These are phyloP conservation scores for Diachasma alloeum DNA, from an alignment of 1,140 invertebrate species.

Conservation along the genomic window DNA sequence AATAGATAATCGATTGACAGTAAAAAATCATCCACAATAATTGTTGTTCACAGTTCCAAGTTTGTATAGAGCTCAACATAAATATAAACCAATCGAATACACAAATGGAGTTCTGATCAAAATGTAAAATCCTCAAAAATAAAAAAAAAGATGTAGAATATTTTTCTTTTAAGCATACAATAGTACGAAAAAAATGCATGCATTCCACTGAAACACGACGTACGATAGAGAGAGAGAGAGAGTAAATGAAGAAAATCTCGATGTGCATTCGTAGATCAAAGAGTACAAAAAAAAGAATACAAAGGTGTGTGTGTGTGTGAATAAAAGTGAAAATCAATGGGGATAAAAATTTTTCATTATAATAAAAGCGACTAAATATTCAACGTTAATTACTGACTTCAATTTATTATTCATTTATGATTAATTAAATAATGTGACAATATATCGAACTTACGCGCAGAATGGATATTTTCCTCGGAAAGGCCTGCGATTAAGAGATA, in stretches of 20 bases:
- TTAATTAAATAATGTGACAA: conserved; percentile 16
- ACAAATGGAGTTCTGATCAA: too few relatives aligned
- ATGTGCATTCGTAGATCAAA: neutral
- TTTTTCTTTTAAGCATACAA: neutral
- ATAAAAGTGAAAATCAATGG: neutral
- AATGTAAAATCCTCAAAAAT: conserved; percentile 23
- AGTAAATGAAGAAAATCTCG: neutral
- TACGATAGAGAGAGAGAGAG: neutral
- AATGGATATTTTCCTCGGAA: conserved; percentile 63
- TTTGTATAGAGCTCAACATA: too few relatives aligned
- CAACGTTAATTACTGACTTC: neutral
- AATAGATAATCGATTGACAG: too few relatives aligned
- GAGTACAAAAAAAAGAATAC: neutral
- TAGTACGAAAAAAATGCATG: neutral
- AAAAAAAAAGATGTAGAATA: conserved; percentile 44
- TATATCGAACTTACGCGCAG: conserved; percentile 56
- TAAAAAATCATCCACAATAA: too few relatives aligned
- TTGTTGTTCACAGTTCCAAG: too few relatives aligned
- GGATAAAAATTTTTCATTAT: too few relatives aligned
- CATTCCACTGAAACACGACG: neutral
- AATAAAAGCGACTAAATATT: neutral
- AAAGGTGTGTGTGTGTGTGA: neutral
- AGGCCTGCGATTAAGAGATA: conserved; percentile 62
- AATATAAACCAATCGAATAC: too few relatives aligned
- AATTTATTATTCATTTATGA: neutral